Base-by-base conservation (phyloP, 2,113 vertebrate genomes). In the Dryoscopus gambensis region DNA sequence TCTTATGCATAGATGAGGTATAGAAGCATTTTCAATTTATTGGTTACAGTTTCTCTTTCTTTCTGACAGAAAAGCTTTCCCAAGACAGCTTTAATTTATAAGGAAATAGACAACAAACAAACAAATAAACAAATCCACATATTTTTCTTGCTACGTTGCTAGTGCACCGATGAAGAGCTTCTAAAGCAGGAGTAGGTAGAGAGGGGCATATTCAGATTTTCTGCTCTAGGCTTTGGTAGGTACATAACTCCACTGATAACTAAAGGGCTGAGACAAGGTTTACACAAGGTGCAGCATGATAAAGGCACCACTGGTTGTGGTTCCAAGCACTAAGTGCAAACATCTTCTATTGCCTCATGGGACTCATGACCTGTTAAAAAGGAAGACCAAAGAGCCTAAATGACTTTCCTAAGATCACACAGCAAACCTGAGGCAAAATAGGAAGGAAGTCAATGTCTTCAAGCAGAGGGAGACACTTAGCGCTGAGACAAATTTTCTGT, bases 251-350 rank as follows among this genome's bases (percentile, higher is more conserved):
- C 24, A 47, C 2, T 16, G n/a, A 3, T n/a, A 57, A 53, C 23
- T 50, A 8, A 86, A 62, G 40, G 15, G 17, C 13, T 11, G 16
- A 56, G 53, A n/a, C 12, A 69, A 83, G 30, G 15, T 25, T 88
- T 86, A 55, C 8, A 33, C 23, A 7, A 21, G 18, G 4, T 13
- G 24, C 47, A 59, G 18, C 25, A 55, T 40, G 30, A 65, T 46
- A 62, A 18, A 90, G 20, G 31, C 49, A n/a, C 25, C 57, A 69
- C 53, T 5, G 7, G 2, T 13, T 93, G 77, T 0, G 0, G 49
- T 77, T 59, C 52, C 69, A 50, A 88, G 7, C 46, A 69, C 23
- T 37, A 69, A 69, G 13, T 31, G 40, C 37, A 68, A 90, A 40
- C 25, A 46, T 33, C 69, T 93, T 63, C 52, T 50, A 57, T 37